phyloP scores from a whole-genome alignment of 1,140 invertebrate species.

The Delia radicum region DNA sequence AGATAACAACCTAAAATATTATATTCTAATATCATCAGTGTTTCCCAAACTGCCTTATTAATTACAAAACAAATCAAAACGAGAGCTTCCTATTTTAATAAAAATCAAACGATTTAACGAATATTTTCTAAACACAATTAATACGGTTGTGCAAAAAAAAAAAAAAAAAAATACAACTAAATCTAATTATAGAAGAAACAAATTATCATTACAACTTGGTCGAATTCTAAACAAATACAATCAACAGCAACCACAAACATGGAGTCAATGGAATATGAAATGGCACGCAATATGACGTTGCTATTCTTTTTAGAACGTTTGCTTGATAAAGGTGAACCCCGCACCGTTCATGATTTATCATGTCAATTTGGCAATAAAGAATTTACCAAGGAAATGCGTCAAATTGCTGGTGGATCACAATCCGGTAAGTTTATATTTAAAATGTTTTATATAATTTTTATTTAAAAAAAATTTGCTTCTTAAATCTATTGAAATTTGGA shows the following conservation, averaged over 20 bases:
- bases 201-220: background rate
- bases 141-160: conserved; percentile 1
- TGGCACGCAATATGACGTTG: conserved; percentile 89
- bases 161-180: background rate
- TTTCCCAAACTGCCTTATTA: conserved; percentile 21
- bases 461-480: no score
- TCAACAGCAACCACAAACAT: conserved; percentile 57
- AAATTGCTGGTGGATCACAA: conserved; percentile 92
- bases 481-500: no score
- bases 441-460: background rate
- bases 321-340: conserved; percentile 88
- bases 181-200: background rate
- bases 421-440: conserved; percentile 62
- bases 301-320: conserved; percentile 94
- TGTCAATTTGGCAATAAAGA: conserved; percentile 96
- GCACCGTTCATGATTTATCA: conserved; percentile 92
- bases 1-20: background rate
- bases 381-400: conserved; percentile 93
- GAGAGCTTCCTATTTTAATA: conserved; percentile 14
- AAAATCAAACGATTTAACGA: background rate
- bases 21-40: background rate
- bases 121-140: no score
- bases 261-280: conserved; percentile 92
- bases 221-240: background rate
- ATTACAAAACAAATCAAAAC: conserved; percentile 6